Percentiles rank a stretch among this genome's conserved stretches.
Conservation (phyloP, 2,797 vertebrate species). For the Macropus fuliginosus region DNA sequence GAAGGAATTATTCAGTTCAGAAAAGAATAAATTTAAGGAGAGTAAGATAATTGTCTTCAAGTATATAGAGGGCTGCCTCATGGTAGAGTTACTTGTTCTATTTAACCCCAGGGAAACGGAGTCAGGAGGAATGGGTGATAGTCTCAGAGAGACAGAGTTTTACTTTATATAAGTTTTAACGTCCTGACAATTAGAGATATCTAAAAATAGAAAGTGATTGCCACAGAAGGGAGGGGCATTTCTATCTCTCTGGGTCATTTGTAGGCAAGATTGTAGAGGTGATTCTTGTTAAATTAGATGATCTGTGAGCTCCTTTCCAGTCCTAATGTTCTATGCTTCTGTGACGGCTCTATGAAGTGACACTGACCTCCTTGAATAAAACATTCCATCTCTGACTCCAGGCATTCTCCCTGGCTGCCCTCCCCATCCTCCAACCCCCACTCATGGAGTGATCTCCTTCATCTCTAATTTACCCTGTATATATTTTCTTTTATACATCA, state of each 20-base stretch:
- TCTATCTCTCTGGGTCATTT: background rate
- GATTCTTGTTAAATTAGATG: background rate
- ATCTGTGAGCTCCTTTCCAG: background rate
- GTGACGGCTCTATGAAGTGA: background rate
- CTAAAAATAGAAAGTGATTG: background rate
- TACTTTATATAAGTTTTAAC: background rate
- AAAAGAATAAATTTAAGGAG: background rate
- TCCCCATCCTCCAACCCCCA: background rate
- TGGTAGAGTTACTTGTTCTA: background rate
- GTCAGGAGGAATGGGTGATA: background rate
- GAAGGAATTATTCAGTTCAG: background rate
- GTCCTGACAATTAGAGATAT: background rate
- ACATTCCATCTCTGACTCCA: background rate
- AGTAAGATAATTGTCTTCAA: background rate
- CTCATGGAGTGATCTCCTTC: background rate
- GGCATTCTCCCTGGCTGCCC: background rate
- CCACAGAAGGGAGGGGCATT: background rate
- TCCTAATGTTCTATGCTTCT: background rate
- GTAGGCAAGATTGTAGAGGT: background rate
- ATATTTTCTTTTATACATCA: background rate
- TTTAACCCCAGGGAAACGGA: background rate
- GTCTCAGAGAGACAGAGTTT: background rate
- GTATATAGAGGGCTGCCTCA: background rate
- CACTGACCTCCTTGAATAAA: background rate
- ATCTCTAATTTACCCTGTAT: background rate